Percentiles rank a stretch among this genome's conserved stretches.
Evolutionary conservation across 2,888 invertebrate genomes (phyloP).

Genomic region (Platyscelio sp.): DNA sequence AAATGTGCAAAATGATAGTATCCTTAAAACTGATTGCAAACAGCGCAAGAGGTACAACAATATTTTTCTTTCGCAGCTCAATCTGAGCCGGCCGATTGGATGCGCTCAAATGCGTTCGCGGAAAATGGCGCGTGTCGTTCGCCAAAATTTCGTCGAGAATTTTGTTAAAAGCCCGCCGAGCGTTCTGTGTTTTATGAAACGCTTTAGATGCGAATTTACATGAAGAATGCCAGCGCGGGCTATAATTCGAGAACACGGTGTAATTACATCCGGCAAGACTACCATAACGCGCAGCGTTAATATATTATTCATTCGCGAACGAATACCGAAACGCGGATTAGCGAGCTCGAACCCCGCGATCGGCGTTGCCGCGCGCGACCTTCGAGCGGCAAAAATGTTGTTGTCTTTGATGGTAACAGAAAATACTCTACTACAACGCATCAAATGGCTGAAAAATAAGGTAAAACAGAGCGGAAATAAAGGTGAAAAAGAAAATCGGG

Average conservation of each 20-base stretch:
- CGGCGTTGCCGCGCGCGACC: too few species aligned
- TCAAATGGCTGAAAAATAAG: constrained; percentile 26
- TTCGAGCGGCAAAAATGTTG: not conserved
- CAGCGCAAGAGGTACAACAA: too few species aligned
- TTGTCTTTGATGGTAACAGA: constrained; percentile 1
- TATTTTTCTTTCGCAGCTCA: too few species aligned
- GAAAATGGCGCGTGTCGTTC: too few species aligned
- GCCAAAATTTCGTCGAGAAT: constrained; percentile 18
- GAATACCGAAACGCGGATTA: constrained; percentile 41
- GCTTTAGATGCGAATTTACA: constrained; percentile 55
- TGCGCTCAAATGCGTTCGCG: too few species aligned
- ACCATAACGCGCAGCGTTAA: constrained; percentile 41
- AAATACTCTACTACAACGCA: constrained; percentile 25
- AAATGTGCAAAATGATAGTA: too few species aligned
- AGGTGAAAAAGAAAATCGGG: constrained; percentile 71
- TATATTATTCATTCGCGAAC: constrained; percentile 60
- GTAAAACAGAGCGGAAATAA: constrained; percentile 66
- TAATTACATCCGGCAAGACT: constrained; percentile 43
- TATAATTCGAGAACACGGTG: constrained; percentile 48
- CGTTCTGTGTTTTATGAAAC: constrained; percentile 46
- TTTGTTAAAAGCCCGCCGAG: constrained; percentile 39
- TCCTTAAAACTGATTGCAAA: too few species aligned
- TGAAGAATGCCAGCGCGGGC: constrained; percentile 35
- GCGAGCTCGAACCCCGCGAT: too few species aligned
- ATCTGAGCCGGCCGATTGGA: too few species aligned